Base-by-base conservation (phyloP, 2,888 invertebrate species). In the Cephus sareptanus region DNA sequence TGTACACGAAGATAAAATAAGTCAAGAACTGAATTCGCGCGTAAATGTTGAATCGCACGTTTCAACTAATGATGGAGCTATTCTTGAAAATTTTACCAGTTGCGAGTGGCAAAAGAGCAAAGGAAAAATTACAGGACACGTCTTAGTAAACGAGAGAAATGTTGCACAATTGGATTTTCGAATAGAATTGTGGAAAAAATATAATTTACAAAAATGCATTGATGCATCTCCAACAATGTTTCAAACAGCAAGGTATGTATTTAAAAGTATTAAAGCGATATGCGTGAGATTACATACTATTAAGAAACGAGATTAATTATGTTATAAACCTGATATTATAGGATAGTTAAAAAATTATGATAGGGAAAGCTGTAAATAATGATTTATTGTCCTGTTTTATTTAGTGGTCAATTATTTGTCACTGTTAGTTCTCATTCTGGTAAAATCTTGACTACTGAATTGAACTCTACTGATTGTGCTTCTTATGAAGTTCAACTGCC, bases 401-500 rank as follows among this genome's bases (percentile, higher is more conserved):
- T 35, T 56, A 88, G 89, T 76, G 86, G 85, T 23, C 85, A 88
- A 56, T 86, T 85, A 11, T 91, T 92, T 77, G 92, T 94, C 6
- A 93, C 93, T 69, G 93, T 95, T 79, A 96, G 96, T 11, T 95
- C 95, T 75, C 98, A 97, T 92, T 96, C 97, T 0, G 95, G 96
- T 74, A 92, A 93, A 81, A 92, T 97, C 79, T 92, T 93, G 34
- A 94, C 95, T 34, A 86, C 96, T 68, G 87, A 87, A 76, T 88
- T 96, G 6, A 93, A 93, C n/a, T 94, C 95, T 83, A 31, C 3
- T 3, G n/a, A 78, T 33, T 91, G 93, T 23, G 93, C 95, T 37
- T 85, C 96, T 76, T 94, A 94, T 23, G 85, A 90, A 73, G 80
- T 94, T 31, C 87, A 88, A 78, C 88, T 97, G 6, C 94, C 94